phyloP scores from a whole-genome alignment of 2,797 vertebrate genomes.

The Champsocephalus gunnari region DNA sequence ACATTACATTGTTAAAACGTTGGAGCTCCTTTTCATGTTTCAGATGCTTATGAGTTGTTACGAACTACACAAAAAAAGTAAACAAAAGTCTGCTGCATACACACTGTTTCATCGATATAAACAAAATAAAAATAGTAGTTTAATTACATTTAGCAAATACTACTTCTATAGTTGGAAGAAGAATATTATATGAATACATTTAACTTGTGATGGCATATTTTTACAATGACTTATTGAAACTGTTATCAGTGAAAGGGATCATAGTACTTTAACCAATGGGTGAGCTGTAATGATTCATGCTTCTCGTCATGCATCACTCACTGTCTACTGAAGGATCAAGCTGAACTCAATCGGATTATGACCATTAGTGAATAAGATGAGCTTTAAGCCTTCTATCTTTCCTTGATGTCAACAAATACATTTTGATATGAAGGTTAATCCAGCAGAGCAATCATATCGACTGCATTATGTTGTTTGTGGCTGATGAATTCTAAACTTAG shows the following conservation, averaged over 20 bases:
- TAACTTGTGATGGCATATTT: not conserved
- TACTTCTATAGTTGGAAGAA: not conserved
- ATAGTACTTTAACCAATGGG: not conserved
- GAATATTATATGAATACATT: not conserved
- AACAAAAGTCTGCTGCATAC: not conserved
- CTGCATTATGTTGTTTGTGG: slow-evolving; percentile 1
- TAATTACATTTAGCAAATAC: not conserved
- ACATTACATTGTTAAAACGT: not conserved
- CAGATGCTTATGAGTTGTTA: not conserved
- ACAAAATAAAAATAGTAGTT: not conserved
- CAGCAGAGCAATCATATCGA: slow-evolving; percentile 10
- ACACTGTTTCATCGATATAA: not conserved
- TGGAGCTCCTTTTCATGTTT: not conserved
- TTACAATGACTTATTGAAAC: not conserved
- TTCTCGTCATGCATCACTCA: slow-evolving; percentile 11
- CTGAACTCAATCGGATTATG: slow-evolving; percentile 38
- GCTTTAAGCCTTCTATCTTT: slow-evolving; percentile 35
- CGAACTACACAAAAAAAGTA: not conserved
- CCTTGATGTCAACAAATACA: slow-evolving; percentile 46
- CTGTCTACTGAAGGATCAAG: slow-evolving; percentile 1
- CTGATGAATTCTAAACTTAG: slow-evolving; percentile 36
- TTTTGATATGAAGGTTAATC: slow-evolving; percentile 32
- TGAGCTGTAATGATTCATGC: slow-evolving; percentile 11
- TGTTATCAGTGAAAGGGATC: not conserved
- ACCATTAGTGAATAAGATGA: slow-evolving; percentile 53